Evolutionary conservation across 2,797 vertebrate species (phyloP).

Genomic region (Myoxocephalus aenaeus): DNA sequence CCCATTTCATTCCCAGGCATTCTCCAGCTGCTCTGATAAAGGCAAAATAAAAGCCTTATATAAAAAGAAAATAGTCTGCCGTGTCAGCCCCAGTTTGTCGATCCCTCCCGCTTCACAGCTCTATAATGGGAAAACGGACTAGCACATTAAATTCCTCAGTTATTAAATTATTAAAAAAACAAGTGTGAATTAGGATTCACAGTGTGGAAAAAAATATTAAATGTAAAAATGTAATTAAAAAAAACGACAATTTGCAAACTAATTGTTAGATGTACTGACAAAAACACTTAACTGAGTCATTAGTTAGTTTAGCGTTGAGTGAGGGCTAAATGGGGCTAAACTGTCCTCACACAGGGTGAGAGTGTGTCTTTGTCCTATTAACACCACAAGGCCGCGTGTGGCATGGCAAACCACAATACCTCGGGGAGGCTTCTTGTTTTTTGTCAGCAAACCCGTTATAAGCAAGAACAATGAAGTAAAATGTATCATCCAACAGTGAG

Average conservation of each 20-base stretch:
- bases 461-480: conserved; percentile 50
- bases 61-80: no score
- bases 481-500: conserved; percentile 17
- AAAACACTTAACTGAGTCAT: background rate
- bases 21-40: no score
- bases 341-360: conserved; percentile 19
- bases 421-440: conserved; percentile 28
- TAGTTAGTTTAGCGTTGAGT: background rate
- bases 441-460: background rate
- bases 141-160: background rate
- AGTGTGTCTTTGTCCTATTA: conserved; percentile 31
- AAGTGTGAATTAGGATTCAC: background rate
- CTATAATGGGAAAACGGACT: background rate
- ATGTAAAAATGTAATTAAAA: background rate
- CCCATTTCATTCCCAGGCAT: no score
- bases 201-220: background rate
- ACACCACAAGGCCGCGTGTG: conserved; percentile 16
- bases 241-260: background rate
- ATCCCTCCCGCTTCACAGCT: background rate
- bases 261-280: background rate
- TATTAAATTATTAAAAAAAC: background rate
- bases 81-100: background rate
- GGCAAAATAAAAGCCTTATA: no score
- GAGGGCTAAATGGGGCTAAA: conserved; percentile 42
- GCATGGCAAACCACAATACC: conserved; percentile 43